A percentile compares a stretch with the other conserved stretches of the same genome.
phyloP scores from a whole-genome alignment of 2,113 vertebrate species.

The Setophaga kirtlandii region DNA sequence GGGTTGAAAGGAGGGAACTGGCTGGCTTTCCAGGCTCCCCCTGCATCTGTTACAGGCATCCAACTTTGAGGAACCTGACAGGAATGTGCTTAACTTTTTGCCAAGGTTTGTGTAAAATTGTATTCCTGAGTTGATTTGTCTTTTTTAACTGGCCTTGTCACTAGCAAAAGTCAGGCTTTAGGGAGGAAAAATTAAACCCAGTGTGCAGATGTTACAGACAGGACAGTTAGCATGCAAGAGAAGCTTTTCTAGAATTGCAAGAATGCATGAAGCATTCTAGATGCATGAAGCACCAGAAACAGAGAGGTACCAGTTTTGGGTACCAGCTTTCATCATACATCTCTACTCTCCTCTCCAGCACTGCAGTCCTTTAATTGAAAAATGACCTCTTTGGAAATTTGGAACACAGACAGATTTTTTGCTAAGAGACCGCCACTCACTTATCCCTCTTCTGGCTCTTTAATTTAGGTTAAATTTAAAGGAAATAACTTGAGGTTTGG shows the following conservation, averaged over 20 bases:
- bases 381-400: background rate
- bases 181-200: background rate
- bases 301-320: background rate
- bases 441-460: background rate
- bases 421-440: background rate
- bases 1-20: background rate
- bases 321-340: background rate
- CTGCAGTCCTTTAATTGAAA: background rate
- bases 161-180: background rate
- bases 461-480: slow-evolving; percentile 37
- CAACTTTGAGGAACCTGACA: background rate
- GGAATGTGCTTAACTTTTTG: background rate
- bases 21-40: background rate
- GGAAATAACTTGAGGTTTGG: slow-evolving; percentile 45
- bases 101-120: background rate
- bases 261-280: too few relatives aligned
- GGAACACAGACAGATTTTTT: background rate
- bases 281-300: background rate
- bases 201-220: background rate
- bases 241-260: background rate
- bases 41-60: background rate
- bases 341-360: background rate
- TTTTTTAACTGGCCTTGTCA: background rate
- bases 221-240: background rate
- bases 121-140: background rate